phyloP scores from a whole-genome alignment of 2,797 vertebrate genomes.

The Cyprinodon diabolis region DNA sequence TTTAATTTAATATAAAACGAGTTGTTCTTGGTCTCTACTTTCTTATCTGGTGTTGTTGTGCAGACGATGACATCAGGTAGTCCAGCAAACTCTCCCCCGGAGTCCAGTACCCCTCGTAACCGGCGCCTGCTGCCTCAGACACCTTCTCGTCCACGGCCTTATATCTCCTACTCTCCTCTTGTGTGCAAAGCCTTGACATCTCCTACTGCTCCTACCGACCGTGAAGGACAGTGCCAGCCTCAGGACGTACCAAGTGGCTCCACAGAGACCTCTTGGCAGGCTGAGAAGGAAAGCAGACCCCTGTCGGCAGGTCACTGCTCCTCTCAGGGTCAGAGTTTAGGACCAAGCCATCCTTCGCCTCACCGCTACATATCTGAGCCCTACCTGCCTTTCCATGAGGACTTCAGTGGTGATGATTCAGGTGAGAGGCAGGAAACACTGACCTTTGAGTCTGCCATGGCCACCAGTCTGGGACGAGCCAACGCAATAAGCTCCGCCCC shows the following conservation, averaged over 20 bases:
- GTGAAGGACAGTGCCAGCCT: slow-evolving; percentile 80
- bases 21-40: not conserved
- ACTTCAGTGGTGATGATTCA: slow-evolving; percentile 83
- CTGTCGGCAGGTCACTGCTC: slow-evolving; percentile 66
- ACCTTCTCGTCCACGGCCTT: slow-evolving; percentile 91
- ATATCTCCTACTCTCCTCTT: slow-evolving; percentile 94
- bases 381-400: slow-evolving; percentile 91
- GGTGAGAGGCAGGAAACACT: slow-evolving; percentile 88
- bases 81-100: slow-evolving; percentile 87
- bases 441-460: slow-evolving; percentile 94
- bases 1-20: not conserved
- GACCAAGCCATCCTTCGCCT: slow-evolving; percentile 84
- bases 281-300: slow-evolving; percentile 75
- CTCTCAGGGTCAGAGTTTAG: slow-evolving; percentile 74
- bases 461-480: slow-evolving; percentile 90
- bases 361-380: slow-evolving; percentile 98
- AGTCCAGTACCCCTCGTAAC: slow-evolving; percentile 89
- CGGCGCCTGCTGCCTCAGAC: slow-evolving; percentile 95
- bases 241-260: slow-evolving; percentile 73
- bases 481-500: slow-evolving; percentile 93
- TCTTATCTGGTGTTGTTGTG: slow-evolving; percentile 16
- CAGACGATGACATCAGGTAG: slow-evolving; percentile 88
- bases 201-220: slow-evolving; percentile 62
- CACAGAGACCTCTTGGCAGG: slow-evolving; percentile 46
- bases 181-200: slow-evolving; percentile 83